Percentiles rank a stretch among this genome's conserved stretches.
Conservation (phyloP, 2,797 vertebrate species). For the Avahi laniger region DNA sequence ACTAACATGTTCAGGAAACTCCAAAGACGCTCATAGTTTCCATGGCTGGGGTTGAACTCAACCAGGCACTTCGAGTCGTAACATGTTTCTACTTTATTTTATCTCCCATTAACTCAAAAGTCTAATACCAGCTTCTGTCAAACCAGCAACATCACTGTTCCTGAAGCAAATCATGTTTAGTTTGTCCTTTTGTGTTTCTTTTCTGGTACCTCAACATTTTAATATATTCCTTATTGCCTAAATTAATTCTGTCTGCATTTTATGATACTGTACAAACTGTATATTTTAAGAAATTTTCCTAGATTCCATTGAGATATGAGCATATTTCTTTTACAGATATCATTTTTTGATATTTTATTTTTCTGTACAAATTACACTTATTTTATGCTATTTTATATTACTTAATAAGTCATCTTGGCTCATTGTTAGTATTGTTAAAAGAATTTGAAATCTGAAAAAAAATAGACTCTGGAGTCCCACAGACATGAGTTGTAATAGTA, state of each 20-base stretch:
- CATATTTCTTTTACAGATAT: neutral
- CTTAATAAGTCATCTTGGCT: neutral
- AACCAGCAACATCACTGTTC: neutral
- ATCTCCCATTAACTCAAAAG: neutral
- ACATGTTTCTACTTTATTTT: neutral
- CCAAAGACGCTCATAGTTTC: neutral
- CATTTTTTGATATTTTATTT: neutral
- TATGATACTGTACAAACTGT: neutral
- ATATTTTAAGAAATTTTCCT: neutral
- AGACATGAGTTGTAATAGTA: neutral
- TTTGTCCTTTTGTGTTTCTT: neutral
- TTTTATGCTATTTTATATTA: neutral
- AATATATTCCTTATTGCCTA: neutral
- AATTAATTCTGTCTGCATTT: neutral
- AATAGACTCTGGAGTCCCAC: neutral
- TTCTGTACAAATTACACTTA: neutral
- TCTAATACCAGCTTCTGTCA: neutral
- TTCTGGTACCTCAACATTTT: neutral
- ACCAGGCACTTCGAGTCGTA: neutral
- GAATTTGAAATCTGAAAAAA: neutral
- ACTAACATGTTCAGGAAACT: neutral
- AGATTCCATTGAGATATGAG: neutral
- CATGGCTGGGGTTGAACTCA: neutral
- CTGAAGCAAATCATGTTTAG: neutral
- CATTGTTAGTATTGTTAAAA: neutral